Conservation (phyloP, 2,113 vertebrate species). For the Todiramphus saurophagus region DNA sequence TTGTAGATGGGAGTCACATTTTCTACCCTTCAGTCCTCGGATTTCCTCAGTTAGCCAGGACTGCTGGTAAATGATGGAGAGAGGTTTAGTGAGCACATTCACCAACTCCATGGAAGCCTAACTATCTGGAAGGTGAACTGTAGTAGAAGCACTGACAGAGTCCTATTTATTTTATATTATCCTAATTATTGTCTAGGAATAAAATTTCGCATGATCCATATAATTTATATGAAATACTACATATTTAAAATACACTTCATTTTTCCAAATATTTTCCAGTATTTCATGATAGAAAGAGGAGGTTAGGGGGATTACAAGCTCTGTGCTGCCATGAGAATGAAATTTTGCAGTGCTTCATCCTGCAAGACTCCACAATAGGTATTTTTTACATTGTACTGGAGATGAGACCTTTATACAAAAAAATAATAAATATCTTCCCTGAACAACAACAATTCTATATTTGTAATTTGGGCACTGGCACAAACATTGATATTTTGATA, state of each 20-base stretch:
- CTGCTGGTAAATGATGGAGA: no score
- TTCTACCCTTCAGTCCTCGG: no score
- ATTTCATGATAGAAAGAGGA: constrained; percentile 14
- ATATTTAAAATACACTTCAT: constrained; percentile 4
- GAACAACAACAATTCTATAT: background rate
- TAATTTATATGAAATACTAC: background rate
- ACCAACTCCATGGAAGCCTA: no score
- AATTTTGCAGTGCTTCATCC: constrained; percentile 20
- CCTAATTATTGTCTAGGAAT: background rate
- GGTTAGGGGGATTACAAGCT: constrained; percentile 34
- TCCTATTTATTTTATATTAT: background rate
- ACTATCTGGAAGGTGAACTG: background rate
- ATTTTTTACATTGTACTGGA: background rate
- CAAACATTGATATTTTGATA: background rate
- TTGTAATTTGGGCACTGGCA: background rate
- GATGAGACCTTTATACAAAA: background rate
- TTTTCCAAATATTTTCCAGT: background rate
- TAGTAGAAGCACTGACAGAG: background rate
- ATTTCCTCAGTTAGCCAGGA: no score
- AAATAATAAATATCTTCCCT: background rate
- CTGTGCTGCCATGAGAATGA: background rate
- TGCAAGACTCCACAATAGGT: background rate
- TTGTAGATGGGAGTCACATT: no score
- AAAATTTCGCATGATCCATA: background rate
- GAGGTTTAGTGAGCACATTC: no score